Conservation (phyloP, 2,888 invertebrate genomes). For the Phortica magna region DNA sequence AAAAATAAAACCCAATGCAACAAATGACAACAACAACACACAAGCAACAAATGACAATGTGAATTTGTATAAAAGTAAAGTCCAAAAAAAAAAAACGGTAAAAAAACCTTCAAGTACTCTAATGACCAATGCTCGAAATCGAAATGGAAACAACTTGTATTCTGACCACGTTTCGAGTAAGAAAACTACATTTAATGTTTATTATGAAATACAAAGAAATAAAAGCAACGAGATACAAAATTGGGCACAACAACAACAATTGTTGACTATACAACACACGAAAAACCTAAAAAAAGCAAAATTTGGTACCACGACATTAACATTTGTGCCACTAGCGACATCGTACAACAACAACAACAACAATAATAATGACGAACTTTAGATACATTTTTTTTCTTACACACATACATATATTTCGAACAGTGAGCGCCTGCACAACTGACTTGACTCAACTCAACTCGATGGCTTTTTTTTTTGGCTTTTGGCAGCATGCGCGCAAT, state of each 20-base stretch:
- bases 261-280: not conserved
- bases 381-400: slow-evolving; percentile 48
- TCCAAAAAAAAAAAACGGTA: slow-evolving; percentile 43
- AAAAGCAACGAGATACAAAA: slow-evolving; percentile 36
- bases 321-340: slow-evolving; percentile 60
- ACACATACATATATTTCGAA: slow-evolving; percentile 34
- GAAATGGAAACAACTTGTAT: slow-evolving; percentile 42
- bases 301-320: slow-evolving; percentile 57
- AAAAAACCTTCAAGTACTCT: slow-evolving; percentile 55
- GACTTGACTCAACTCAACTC: slow-evolving; percentile 24
- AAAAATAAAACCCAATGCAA: slow-evolving; percentile 43
- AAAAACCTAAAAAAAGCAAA: slow-evolving; percentile 48
- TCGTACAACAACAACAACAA: slow-evolving; percentile 39
- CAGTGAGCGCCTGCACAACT: slow-evolving; percentile 30
- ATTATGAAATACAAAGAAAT: slow-evolving; percentile 57
- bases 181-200: slow-evolving; percentile 58
- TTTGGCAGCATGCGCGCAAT: slow-evolving; percentile 47
- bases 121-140: slow-evolving; percentile 43
- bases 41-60: slow-evolving; percentile 33
- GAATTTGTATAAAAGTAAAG: slow-evolving; percentile 17
- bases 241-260: slow-evolving; percentile 24
- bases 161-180: slow-evolving; percentile 59
- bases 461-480: not conserved
- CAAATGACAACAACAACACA: slow-evolving; percentile 40
- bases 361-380: slow-evolving; percentile 37